A percentile compares a stretch with the other conserved stretches of the same genome.
Evolutionary conservation across 2,113 vertebrate species (phyloP).

Genomic region (Cephalopholis sonnerati): DNA sequence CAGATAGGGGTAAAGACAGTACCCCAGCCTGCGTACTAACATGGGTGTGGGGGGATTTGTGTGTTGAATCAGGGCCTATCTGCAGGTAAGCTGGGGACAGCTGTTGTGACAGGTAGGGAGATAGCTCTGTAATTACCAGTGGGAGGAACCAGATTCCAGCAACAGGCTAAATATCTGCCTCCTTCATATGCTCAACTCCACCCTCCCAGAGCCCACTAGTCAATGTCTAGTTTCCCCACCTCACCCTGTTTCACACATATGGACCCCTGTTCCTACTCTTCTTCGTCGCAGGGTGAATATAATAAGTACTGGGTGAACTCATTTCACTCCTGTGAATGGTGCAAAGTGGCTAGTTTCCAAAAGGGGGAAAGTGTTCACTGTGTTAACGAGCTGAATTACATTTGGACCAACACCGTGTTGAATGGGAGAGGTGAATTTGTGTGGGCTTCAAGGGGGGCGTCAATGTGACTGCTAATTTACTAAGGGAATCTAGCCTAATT

Average conservation of each 20-base stretch:
- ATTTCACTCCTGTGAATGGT: background rate
- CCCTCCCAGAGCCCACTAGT: conserved; percentile 52
- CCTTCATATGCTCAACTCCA: conserved; percentile 51
- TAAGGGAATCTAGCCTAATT: conserved; percentile 59
- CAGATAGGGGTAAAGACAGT: conserved; percentile 48
- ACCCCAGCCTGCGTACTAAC: conserved; percentile 30
- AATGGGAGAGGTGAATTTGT: conserved; percentile 32
- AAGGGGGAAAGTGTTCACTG: conserved; percentile 1
- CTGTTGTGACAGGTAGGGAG: conserved; percentile 83
- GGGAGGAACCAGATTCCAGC: conserved; percentile 83
- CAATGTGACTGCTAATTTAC: conserved; percentile 40
- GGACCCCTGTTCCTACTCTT: background rate
- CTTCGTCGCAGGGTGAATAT: background rate
- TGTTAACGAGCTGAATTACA: conserved; percentile 26
- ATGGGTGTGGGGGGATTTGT: conserved; percentile 80
- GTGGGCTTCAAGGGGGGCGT: conserved; percentile 35
- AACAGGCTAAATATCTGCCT: conserved; percentile 79
- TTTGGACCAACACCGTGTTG: conserved; percentile 15
- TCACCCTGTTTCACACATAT: conserved; percentile 8
- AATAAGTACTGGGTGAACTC: background rate
- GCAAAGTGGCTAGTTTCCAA: conserved; percentile 19
- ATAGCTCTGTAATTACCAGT: conserved; percentile 84
- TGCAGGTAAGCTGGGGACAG: conserved; percentile 82
- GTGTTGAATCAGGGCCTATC: conserved; percentile 78
- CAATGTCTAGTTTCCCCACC: conserved; percentile 33